Conservation (phyloP, 2,113 vertebrate genomes). For the Pithys albifrons region DNA sequence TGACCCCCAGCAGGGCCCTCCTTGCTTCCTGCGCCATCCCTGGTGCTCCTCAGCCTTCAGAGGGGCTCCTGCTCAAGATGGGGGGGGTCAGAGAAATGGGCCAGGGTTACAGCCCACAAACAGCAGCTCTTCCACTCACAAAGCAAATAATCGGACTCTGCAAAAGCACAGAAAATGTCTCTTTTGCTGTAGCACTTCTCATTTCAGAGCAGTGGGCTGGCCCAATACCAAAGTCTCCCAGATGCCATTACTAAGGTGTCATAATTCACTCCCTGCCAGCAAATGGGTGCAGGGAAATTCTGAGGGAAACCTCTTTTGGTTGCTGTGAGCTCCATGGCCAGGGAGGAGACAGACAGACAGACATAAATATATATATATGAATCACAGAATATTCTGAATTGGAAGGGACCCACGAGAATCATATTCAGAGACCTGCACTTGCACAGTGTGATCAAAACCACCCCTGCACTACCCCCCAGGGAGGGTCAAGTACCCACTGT, state of each 20-base stretch:
- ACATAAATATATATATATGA: too few species aligned
- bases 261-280: not conserved
- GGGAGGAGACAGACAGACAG: fast-evolving
- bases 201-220: not conserved
- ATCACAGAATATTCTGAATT: not conserved
- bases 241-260: not conserved
- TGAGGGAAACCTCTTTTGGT: not conserved
- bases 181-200: fast-evolving
- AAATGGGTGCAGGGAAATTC: fast-evolving
- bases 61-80: not conserved
- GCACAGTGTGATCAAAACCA: not conserved
- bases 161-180: fast-evolving
- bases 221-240: not conserved
- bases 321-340: not conserved
- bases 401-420: not conserved
- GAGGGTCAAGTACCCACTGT: not conserved
- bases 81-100: not conserved
- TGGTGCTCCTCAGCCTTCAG: not conserved
- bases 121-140: not conserved
- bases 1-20: not conserved
- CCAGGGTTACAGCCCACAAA: not conserved
- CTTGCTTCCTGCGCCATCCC: not conserved
- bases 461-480: not conserved
- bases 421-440: fast-evolving
- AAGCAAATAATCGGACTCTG: not conserved